Conservation (phyloP, 1,140 invertebrate species). For the Rhyzopertha dominica region DNA sequence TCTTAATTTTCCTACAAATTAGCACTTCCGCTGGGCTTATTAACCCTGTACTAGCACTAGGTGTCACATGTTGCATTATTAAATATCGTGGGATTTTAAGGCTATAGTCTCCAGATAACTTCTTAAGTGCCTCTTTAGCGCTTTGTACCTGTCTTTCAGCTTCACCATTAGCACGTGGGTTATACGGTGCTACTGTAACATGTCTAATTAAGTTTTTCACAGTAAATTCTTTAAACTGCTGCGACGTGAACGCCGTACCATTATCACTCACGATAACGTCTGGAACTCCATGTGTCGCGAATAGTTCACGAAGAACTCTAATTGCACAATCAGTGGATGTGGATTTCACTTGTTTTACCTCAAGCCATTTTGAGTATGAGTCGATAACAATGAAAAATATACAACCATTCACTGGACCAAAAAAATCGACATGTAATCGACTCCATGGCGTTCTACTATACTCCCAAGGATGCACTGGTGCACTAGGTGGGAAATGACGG, state of each 20-base stretch:
- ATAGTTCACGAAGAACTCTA: constrained; percentile 13
- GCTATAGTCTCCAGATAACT: too few relatives aligned
- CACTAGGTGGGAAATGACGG: constrained; percentile 29
- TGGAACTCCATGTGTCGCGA: constrained; percentile 19
- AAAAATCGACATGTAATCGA: constrained; percentile 39
- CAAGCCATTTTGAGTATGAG: constrained; percentile 37
- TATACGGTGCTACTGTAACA: too few relatives aligned
- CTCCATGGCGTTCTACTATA: constrained; percentile 41
- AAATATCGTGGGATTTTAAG: too few relatives aligned
- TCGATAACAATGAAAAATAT: constrained; percentile 31
- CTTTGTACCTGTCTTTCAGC: too few relatives aligned
- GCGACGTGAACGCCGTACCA: constrained; percentile 16
- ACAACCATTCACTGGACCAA: constrained; percentile 32
- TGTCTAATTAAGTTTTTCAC: too few relatives aligned
- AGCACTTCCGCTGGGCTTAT: too few relatives aligned
- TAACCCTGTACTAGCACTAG: too few relatives aligned
- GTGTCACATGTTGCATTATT: too few relatives aligned
- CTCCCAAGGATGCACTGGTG: constrained; percentile 37
- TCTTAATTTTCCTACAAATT: too few relatives aligned
- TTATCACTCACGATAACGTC: constrained; percentile 18
- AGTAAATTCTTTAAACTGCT: constrained; percentile 24
- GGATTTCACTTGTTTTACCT: constrained; percentile 22
- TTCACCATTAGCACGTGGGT: too few relatives aligned
- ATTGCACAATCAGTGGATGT: constrained; percentile 23
- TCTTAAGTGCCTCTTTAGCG: too few relatives aligned